Evolutionary conservation across 2,888 invertebrate genomes (phyloP).

Genomic region (Noctua janthe): DNA sequence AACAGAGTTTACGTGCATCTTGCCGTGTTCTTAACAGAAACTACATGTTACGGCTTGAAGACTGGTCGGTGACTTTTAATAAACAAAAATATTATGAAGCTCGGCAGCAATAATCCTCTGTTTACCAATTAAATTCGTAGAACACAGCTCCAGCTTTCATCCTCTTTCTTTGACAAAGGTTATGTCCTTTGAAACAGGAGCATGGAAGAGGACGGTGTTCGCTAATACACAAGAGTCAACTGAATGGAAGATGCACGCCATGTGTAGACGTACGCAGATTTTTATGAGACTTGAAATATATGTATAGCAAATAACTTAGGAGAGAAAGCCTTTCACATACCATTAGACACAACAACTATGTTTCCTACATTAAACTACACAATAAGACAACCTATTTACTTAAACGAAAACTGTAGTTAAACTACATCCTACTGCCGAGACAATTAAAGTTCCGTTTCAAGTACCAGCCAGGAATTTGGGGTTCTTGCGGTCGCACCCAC

Average conservation of each 20-base stretch:
- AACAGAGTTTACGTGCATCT: neutral
- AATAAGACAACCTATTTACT: slow-evolving; percentile 56
- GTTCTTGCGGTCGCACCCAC: slow-evolving; percentile 70
- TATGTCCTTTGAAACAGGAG: neutral
- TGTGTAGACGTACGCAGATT: neutral
- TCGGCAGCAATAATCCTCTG: neutral
- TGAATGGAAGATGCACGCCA: neutral
- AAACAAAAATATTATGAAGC: neutral
- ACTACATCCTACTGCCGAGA: slow-evolving; percentile 59
- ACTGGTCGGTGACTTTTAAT: neutral
- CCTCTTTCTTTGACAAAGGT: neutral
- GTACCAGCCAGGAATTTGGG: slow-evolving; percentile 67
- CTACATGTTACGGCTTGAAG: neutral
- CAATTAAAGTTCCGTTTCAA: slow-evolving; percentile 71
- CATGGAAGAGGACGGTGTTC: neutral
- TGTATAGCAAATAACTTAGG: neutral
- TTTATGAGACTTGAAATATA: neutral
- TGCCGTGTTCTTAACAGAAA: neutral
- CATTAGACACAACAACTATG: slow-evolving; percentile 15
- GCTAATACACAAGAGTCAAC: neutral
- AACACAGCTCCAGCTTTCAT: neutral
- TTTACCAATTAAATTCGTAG: neutral
- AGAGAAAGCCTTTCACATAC: neutral
- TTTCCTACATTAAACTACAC: slow-evolving; percentile 30
- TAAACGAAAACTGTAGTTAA: slow-evolving; percentile 62